Conservation (phyloP, 2,888 invertebrate species). For the Cephus runcator region DNA sequence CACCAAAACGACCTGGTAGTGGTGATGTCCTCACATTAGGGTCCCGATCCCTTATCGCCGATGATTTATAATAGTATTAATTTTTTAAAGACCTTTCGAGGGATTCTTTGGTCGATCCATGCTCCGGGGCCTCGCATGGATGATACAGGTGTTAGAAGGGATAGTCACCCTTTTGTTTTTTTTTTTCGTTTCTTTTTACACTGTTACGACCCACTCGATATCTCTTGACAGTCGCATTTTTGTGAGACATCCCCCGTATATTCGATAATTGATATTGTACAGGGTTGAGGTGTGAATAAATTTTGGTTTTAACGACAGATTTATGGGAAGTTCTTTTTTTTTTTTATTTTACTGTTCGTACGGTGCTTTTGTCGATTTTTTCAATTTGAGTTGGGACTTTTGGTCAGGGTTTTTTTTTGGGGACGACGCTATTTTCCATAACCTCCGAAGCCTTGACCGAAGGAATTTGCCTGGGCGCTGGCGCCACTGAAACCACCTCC, state of each 20-base stretch:
- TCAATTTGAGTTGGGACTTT: constrained; percentile 31
- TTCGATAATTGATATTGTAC: no score
- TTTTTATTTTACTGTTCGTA: no score
- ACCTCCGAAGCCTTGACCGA: not conserved
- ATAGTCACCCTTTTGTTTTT: no score
- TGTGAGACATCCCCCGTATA: no score
- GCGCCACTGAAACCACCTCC: constrained; percentile 6
- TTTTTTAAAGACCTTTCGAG: constrained; percentile 45
- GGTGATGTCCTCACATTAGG: constrained; percentile 51
- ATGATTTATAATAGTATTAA: constrained; percentile 48
- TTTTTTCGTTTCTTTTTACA: no score
- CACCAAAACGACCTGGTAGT: constrained; percentile 33
- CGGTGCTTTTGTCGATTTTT: constrained; percentile 44
- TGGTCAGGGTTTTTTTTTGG: constrained; percentile 15
- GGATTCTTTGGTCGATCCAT: constrained; percentile 34
- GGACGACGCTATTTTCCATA: not conserved
- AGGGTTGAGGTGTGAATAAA: no score
- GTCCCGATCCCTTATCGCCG: constrained; percentile 51
- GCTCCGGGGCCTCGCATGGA: no score
- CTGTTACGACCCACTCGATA: no score
- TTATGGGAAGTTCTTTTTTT: no score
- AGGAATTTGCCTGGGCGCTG: not conserved
- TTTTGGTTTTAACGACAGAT: no score
- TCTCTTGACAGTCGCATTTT: no score
- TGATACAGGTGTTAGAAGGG: no score